Evolutionary conservation across 2,113 vertebrate genomes (phyloP), one percentile per base, ranked within the genome.

Genomic region (Salvator merianae): DNA sequence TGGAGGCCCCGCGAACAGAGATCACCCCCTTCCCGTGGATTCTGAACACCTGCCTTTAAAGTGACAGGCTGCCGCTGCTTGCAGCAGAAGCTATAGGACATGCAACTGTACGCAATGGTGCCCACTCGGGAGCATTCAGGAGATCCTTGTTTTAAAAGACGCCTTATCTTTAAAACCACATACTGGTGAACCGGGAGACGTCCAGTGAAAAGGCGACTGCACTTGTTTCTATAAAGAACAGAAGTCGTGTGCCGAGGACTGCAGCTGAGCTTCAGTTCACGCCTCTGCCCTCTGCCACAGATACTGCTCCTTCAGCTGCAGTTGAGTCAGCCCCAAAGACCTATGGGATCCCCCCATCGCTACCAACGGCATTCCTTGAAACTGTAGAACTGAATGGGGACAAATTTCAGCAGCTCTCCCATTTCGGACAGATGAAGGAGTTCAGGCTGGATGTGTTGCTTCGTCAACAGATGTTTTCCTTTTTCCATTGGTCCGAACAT

Each of bases 401-500:
- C 30, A 66, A 40, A 36, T 50, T 66, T 63, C 62, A 53, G 26
- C 16, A 62, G 38, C 30, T 34, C 40, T 83, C 30, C 1, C 7
- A 24, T 47, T 75, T 50, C 62, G 65, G 72, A 36, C 72, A n/a
- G n/a, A n/a, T n/a, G 68, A 83, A 75, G 72, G 82, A 47, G 65
- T 75, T 65, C 55, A 65, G 71, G 38, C 63, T 63, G 30, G 55
- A 47, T 10, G 13, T 38, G 47, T 53, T 66, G 81, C 81, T 63
- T 76, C 30, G 72, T 72, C 63, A 68, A 36, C 43, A 32, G 72
- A 32, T 66, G 65, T 65, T 83, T 83, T 66, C 43, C 71, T 66
- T 75, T 66, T 72, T 40, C 62, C 72, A 66, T 66, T 62, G 66
- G 82, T 83, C 72, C 71, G 76, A 83, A 83, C 66, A 75, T 36